These are phyloP conservation scores for Tenthredo mesomela DNA, from an alignment of 2,888 invertebrate species.

Conservation along the genomic window DNA sequence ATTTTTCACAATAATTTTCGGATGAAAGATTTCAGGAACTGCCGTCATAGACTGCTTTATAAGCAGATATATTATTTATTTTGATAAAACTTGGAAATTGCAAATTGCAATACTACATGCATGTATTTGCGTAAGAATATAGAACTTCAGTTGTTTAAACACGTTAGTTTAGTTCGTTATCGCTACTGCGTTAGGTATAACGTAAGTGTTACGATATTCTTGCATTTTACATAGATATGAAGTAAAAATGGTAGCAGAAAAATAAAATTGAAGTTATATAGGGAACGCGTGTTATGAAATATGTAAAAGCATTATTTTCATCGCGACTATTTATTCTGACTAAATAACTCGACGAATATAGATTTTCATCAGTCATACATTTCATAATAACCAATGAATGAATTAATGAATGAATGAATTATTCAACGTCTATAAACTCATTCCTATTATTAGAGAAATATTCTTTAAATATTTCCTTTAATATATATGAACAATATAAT, in stretches of 20 bases:
- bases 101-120: not conserved
- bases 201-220: too few species aligned
- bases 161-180: not conserved
- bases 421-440: not conserved
- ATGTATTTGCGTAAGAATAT: not conserved
- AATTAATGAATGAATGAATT: too few species aligned
- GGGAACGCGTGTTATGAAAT: not conserved
- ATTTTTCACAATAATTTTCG: not conserved
- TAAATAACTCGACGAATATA: too few species aligned
- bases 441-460: not conserved
- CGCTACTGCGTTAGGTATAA: not conserved
- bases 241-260: not conserved
- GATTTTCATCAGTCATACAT: too few species aligned
- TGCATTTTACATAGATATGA: not conserved
- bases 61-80: too few species aligned
- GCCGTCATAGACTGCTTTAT: too few species aligned
- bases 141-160: constrained; percentile 26
- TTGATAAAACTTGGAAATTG: not conserved
- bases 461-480: not conserved
- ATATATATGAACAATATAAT: not conserved
- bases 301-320: too few species aligned
- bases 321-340: too few species aligned
- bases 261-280: not conserved
- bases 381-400: too few species aligned
- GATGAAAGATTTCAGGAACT: not conserved